A percentile compares a stretch with the other conserved stretches of the same genome.
Conservation (phyloP, 1,140 invertebrate species). For the Brachionus plicatilis region DNA sequence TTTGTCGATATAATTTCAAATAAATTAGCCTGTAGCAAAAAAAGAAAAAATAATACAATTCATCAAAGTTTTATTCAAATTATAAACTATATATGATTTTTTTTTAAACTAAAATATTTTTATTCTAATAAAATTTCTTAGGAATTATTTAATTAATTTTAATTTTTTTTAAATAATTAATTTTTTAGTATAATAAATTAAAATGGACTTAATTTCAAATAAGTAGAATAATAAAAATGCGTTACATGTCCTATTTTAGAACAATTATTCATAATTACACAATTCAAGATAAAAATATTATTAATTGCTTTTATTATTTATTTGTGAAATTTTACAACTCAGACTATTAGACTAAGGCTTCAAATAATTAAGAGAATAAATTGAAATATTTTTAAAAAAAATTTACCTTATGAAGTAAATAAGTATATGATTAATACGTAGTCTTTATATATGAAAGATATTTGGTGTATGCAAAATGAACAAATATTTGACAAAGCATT, state of each 20-base stretch:
- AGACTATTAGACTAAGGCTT: background rate
- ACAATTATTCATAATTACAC: background rate
- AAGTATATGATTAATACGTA: background rate
- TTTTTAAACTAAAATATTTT: no score
- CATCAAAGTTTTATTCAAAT: no score
- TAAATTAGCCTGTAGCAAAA: no score
- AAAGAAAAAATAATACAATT: no score
- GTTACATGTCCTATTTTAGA: background rate
- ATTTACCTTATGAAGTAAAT: background rate
- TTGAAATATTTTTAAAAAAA: background rate
- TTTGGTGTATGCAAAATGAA: background rate
- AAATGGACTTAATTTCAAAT: background rate
- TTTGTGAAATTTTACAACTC: background rate
- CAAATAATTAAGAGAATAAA: background rate
- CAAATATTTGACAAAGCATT: background rate
- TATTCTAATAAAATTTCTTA: no score
- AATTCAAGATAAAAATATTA: background rate
- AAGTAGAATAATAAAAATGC: background rate
- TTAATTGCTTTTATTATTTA: background rate
- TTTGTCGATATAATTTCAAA: no score
- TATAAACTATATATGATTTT: no score
- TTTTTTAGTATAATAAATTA: no score
- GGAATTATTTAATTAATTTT: no score
- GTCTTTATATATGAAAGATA: background rate
- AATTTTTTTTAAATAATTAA: background rate